Base-by-base conservation (phyloP, 2,797 vertebrate genomes). In the Acanthornis magna region DNA sequence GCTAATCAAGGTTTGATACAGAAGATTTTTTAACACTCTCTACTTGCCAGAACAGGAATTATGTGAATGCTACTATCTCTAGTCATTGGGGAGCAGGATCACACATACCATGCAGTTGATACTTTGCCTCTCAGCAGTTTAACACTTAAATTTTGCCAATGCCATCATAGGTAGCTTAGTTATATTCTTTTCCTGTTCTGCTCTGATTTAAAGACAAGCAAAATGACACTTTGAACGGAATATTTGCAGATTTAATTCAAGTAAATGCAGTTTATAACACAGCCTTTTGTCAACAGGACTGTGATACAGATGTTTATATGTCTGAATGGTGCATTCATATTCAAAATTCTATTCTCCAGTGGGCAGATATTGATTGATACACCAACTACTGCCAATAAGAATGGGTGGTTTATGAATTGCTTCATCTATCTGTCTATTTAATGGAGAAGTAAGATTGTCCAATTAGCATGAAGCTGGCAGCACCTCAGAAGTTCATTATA, bases 181-280 rank as follows among this genome's bases (percentile, higher is more conserved):
- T 65, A 32, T 54, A 82, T 42, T 77, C 5, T 81, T 80, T 63
- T 71, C 27, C 54, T 76, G 2, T 30, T 74, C 70, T 77, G 22
- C 5, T 13, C 62, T 79, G 50, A 54, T 78, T 87, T 67, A 50
- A 91, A 87, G 34, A 34, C 40, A 91, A 70, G 66, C 90, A 77
- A 82, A 92, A 65, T 8, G 53, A 67, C 62, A 88, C 43, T 58
- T 45, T 27, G 10, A 91, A 87, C 54, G 27, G 9, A 91, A 96
- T 94, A 93, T 94, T 95, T 78, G 74, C 8, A 12, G 54, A 95
- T 81, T 84, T 76, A 55, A 27, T 66, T 62, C 47, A 36, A 58
- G 26, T 47, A 47, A 74, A 42, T 11, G 3, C 7, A 34, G 10
- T 43, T 78, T 62, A 38, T 42, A 75, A 62, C 11, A 73, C 13